Evolutionary conservation across 2,888 invertebrate species (phyloP).

Genomic region (Lypha dubia): DNA sequence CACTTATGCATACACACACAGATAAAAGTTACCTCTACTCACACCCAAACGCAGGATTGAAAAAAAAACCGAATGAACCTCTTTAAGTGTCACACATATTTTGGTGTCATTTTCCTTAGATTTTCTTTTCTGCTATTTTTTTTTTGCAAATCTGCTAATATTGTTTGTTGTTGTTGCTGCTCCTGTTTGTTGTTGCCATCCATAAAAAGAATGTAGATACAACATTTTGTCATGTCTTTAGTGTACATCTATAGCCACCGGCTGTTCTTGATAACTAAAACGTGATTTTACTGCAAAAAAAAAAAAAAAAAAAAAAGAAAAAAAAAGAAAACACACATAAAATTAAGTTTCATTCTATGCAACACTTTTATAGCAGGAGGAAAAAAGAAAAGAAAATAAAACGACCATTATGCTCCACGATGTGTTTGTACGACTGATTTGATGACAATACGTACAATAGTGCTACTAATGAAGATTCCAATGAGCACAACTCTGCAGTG

Average conservation of each 20-base stretch:
- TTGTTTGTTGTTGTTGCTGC: constrained; percentile 31
- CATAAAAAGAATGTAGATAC: constrained; percentile 29
- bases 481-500: constrained; percentile 53
- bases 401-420: not conserved
- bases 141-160: constrained; percentile 16
- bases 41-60: constrained; percentile 16
- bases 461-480: constrained; percentile 71
- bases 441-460: constrained; percentile 51
- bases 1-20: too few relatives aligned
- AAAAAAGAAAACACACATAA: too few relatives aligned
- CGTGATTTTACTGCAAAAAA: constrained; percentile 75
- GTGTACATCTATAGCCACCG: constrained; percentile 70
- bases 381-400: too few relatives aligned
- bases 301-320: too few relatives aligned
- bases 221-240: constrained; percentile 63
- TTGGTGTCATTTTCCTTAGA: constrained; percentile 60
- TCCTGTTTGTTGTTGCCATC: too few relatives aligned
- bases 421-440: not conserved
- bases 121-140: constrained; percentile 50
- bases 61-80: constrained; percentile 29
- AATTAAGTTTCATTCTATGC: constrained; percentile 49
- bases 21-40: constrained; percentile 25
- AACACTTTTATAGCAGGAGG: constrained; percentile 44
- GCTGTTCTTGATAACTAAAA: constrained; percentile 77
- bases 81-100: constrained; percentile 64